Base-by-base conservation (phyloP, 64 coral and sea anemone genomes). In the Montipora sp. region DNA sequence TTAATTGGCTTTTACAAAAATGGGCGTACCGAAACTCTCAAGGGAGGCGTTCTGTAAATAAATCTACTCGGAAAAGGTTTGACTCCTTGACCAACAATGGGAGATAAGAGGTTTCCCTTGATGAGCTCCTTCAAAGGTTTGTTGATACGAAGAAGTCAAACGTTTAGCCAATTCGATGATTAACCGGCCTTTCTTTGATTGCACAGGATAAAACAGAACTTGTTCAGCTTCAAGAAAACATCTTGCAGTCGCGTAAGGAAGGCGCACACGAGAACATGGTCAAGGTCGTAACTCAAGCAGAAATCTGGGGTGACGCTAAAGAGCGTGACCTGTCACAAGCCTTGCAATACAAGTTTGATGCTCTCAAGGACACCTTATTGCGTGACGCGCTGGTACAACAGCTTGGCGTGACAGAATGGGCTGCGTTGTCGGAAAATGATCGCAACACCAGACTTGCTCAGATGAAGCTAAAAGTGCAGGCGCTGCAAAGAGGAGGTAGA, bases 281-380 rank as follows among this genome's bases (percentile, higher is more conserved):
- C 48, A 48, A 92, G 14, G 94, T 95, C 3, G 61, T 99, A n/a
- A 95, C 92, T 77, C 77, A 82, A 48, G 91, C 72, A 12, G 97
- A 99, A 43, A 70, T 83, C 13, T 84, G 83, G 73, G 91, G 84
- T 12, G 87, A 83, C 58, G 97, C 94, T 14, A 88, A 88, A 7
- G 97, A 96, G 55, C 92, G 93, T 16, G 93, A 96, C 61, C 89
- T 99, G 50, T 77, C 96, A 19, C 94, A 99, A 47, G 97, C 97
- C 18, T 24, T 99, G 83, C 88, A 99, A 47, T 89, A 93, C 76
- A 99, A 99, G 68, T 99, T 96, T 47, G 97, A 99, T 63, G 94
- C 89, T 2, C 84, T 99, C 21, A 87, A 92, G 22, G 94, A 99
- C 72, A 99, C 89, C 61, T 75, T 99, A 15, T 84, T 99, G 67